Base-by-base conservation (phyloP, 2,113 vertebrate species). In the Chlorodrepanis virens region DNA sequence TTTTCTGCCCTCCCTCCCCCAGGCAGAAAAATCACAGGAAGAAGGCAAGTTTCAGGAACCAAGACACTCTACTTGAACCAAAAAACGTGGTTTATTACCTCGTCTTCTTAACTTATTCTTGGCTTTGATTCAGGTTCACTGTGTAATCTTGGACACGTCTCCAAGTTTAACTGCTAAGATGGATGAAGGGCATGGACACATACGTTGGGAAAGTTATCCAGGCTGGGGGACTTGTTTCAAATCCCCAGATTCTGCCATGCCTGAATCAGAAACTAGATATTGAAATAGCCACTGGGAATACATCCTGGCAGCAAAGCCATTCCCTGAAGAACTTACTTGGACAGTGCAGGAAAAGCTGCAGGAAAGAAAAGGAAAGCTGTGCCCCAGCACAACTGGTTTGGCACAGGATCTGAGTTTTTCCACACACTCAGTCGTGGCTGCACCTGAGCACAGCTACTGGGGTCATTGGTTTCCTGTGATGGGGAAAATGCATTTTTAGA, bases 381-480 rank as follows among this genome's bases (percentile, higher is more conserved):
- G 18, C 12, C 14, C 9, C 3, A 2, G 18, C 6, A 44, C 14
- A 35, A 24, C 10, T 2, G 1, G 39, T 25, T 12, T 44, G 59
- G 37, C 22, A 57, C 12, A 40, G n/a, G 20, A 45, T 6, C 10
- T 56, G 39, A 40, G 31, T 22, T 72, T 28, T 40, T 63, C 44
- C 9, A 15, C 23, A 11, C 12, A 27, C 1, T 27, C 39, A 4
- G 12, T 28, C 31, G 6, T 15, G 2, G 1, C 39, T 54, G 35
- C 0, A 4, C 27, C 39, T 42, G 28, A 35, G 8, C 23, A 14
- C 8, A 47, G 17, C 42, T 45, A 10, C 29, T 12, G 11, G 14
- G 12, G 8, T 60, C 52, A 39, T 2, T 27, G 21, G 5, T 35
- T 86, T 37, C 29, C 16, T 63, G 25, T 31, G 14, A 16, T 33